These are phyloP conservation scores for Temnothorax nylanderi DNA, from an alignment of 1,140 invertebrate species.

Conservation along the genomic window DNA sequence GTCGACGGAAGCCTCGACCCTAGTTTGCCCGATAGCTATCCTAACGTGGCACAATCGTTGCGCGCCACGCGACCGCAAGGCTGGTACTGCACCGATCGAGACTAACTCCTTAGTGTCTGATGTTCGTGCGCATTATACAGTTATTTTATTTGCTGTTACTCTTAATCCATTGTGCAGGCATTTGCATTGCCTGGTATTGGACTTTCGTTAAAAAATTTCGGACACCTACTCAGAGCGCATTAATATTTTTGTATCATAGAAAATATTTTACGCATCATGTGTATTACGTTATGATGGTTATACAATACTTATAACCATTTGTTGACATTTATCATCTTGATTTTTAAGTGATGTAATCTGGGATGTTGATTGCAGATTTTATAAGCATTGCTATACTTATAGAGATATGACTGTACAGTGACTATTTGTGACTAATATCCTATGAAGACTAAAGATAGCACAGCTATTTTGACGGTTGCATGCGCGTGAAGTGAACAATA, in stretches of 20 bases:
- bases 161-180: neutral
- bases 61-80: conserved; percentile 79
- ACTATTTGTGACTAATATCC: conserved; percentile 19
- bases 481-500: conserved; percentile 1
- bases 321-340: neutral
- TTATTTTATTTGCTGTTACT: conserved; percentile 28
- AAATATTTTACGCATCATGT: neutral
- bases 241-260: neutral
- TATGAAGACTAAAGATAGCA: conserved; percentile 25
- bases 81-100: conserved; percentile 77
- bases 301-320: conserved; percentile 39
- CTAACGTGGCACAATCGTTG: conserved; percentile 72
- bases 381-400: neutral
- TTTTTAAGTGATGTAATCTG: neutral
- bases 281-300: neutral
- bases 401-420: neutral
- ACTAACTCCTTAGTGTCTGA: conserved; percentile 50
- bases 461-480: conserved; percentile 23
- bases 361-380: neutral
- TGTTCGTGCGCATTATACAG: conserved; percentile 43
- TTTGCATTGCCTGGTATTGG: neutral
- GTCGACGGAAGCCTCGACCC: conserved; percentile 83
- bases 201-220: neutral
- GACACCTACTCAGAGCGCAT: neutral
- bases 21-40: conserved; percentile 61